phyloP scores from a whole-genome alignment of 2,888 invertebrate species.

The Napeogenes inachia region DNA sequence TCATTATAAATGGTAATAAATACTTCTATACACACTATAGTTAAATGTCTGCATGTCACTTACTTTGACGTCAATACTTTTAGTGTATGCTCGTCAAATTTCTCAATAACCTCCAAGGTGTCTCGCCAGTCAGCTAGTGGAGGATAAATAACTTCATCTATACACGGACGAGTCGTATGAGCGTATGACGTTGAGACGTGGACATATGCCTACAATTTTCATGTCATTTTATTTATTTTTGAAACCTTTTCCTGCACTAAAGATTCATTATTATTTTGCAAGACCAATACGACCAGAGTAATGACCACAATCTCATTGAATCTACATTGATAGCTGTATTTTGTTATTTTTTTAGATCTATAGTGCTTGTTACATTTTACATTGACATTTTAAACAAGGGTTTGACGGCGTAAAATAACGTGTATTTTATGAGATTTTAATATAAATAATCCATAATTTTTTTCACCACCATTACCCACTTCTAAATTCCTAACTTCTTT shows the following conservation, averaged over 20 bases:
- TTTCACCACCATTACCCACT: slow-evolving; percentile 43
- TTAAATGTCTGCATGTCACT: slow-evolving; percentile 33
- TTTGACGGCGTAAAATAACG: too few relatives aligned
- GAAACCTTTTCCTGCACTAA: too few relatives aligned
- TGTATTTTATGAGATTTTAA: too few relatives aligned
- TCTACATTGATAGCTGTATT: too few relatives aligned
- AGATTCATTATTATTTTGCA: too few relatives aligned
- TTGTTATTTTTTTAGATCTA: too few relatives aligned
- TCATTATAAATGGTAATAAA: too few relatives aligned
- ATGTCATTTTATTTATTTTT: too few relatives aligned
- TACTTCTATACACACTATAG: background rate
- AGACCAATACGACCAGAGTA: too few relatives aligned
- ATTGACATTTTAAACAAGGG: too few relatives aligned
- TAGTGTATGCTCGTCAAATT: slow-evolving; percentile 74
- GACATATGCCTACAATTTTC: slow-evolving; percentile 41
- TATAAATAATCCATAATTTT: background rate
- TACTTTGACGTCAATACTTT: slow-evolving; percentile 80
- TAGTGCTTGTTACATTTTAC: too few relatives aligned
- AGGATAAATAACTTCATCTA: slow-evolving; percentile 87
- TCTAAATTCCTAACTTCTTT: slow-evolving; percentile 71
- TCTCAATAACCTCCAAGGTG: slow-evolving; percentile 81
- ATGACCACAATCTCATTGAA: too few relatives aligned
- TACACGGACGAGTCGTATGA: slow-evolving; percentile 84
- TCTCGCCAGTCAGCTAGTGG: slow-evolving; percentile 82
- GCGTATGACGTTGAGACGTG: slow-evolving; percentile 94